Evolutionary conservation across 1,140 invertebrate species (phyloP), one percentile per base, ranked within the genome.

Genomic region (Zaprionus lachaisei): DNA sequence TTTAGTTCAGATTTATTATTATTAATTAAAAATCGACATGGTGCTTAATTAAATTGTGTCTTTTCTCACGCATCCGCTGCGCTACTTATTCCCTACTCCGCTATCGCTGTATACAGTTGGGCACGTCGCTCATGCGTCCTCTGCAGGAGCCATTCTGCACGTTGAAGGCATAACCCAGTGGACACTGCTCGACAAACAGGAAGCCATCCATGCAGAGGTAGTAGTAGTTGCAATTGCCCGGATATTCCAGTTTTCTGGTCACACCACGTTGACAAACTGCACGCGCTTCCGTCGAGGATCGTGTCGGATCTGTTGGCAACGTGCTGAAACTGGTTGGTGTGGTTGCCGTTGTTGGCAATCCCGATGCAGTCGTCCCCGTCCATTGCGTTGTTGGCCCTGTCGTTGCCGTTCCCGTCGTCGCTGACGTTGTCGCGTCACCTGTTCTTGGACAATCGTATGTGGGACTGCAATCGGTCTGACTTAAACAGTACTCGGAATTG

Each of bases 201-300:
- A 67, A 89, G 5, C 92, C 92, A 20, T 83, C 72, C 0, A 81
- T 38, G 49, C 92, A 92, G 49, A 80, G 62, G 17, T 83, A 92
- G 51, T 83, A 92, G 22, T 92, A 92, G 54, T 92, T 92, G 47
- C 91, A 92, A 31, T 92, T 92, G 17, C 80, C 79, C 6, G 92
- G 81, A 68, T 83, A 92, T 12, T 57, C 63, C 22, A 79, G 87
- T 54, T 87, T 89, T 9, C 47, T 34, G 14, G 79, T 89, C 12
- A 90, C 58, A 6, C 85, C 85, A 2, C 44, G 74, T 9, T 34
- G 79, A 47, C 85, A 89, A n/a, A 49, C 17, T 5, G 67, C 47
- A 26, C 72, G 76, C 5, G 85, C 76, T 5, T 41, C 31, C 20
- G 44, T 5, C 31, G 41, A 44, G 17, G 41, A 14, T 64, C 9